These are phyloP conservation scores for Ommatoiulus sabulosus DNA, from an alignment of 2,888 invertebrate species.

Conservation along the genomic window DNA sequence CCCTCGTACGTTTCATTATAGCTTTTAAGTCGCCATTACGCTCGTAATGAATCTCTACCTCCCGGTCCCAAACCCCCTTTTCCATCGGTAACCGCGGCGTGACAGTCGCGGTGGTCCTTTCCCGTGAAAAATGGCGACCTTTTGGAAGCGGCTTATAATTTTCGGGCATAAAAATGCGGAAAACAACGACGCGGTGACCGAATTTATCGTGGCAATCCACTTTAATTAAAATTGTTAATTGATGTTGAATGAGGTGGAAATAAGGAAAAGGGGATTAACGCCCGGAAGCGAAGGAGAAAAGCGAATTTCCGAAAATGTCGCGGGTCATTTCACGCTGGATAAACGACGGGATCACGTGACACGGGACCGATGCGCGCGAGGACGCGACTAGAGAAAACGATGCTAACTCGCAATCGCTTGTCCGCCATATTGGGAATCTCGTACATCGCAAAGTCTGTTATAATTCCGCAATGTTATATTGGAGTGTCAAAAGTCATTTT, in stretches of 20 bases:
- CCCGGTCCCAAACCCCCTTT: not conserved
- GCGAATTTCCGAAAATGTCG: not conserved
- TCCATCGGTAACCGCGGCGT: not conserved
- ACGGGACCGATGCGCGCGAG: not conserved
- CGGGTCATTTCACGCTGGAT: not conserved
- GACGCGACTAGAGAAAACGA: no score
- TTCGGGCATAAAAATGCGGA: conserved; percentile 38
- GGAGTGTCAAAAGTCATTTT: no score
- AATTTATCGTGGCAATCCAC: conserved; percentile 16
- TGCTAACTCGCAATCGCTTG: no score
- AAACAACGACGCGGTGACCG: not conserved
- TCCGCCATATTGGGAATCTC: no score
- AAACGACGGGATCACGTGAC: not conserved
- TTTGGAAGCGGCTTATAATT: conserved; percentile 6
- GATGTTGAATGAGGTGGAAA: conserved; percentile 42
- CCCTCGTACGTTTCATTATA: conserved; percentile 32
- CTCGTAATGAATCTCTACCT: not conserved
- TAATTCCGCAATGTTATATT: no score
- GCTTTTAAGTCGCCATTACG: conserved; percentile 45
- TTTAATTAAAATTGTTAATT: conserved; percentile 47
- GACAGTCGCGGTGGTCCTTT: conserved; percentile 32
- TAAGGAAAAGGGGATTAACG: conserved; percentile 8
- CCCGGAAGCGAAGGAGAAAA: not conserved
- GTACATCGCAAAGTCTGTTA: no score
- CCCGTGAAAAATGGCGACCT: conserved; percentile 23